Base-by-base conservation (phyloP, 2,888 invertebrate species). In the Cephus spinipes region DNA sequence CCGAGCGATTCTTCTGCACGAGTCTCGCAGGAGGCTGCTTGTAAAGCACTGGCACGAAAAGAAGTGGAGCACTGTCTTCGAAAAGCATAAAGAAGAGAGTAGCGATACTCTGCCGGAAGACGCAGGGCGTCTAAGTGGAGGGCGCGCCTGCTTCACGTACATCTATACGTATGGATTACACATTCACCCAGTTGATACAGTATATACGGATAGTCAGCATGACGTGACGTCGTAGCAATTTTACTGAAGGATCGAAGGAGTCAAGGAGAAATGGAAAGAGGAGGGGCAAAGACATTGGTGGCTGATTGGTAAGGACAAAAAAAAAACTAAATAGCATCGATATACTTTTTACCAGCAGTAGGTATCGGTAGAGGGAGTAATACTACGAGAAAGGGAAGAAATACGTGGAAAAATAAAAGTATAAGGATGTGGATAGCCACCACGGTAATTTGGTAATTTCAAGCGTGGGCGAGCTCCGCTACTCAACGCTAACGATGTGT, bases 71-170 rank as follows among this genome's bases (percentile, higher is more conserved):
- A 33, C 71, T 12, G 71, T 71, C 71, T 31, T 71, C 71, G 71
- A 71, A 71, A 71, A 71, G 71, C 71, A 32, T 33, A 33, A 71
- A 32, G 33, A 33, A 31, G 71, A 55, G 55, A 55, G 55, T 55
- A 30, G 11, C 71, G 32, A 33, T 71, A 85, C 79, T 80, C 78
- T 78, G 80, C 79, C 79, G 82, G 74, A 85, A 84, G 86, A 83
- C 83, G 83, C 81, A 84, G 86, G 85, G 82, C 80, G 79, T 80
- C 80, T 79, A 82, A 84, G 82, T 81, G 81, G 82, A 85, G 86
- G 87, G 87, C 84, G 85, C 86, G 87, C 83, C 84, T 31, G 79
- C 79, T 80, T 81, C 81, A 80, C 79, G 77, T 79, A 79, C 78
- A 80, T 83, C 36, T 36, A 79, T 73, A 71, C 32, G 76, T 69